Conservation (phyloP, 23 tunicate genomes). For the Diplosoma virens region DNA sequence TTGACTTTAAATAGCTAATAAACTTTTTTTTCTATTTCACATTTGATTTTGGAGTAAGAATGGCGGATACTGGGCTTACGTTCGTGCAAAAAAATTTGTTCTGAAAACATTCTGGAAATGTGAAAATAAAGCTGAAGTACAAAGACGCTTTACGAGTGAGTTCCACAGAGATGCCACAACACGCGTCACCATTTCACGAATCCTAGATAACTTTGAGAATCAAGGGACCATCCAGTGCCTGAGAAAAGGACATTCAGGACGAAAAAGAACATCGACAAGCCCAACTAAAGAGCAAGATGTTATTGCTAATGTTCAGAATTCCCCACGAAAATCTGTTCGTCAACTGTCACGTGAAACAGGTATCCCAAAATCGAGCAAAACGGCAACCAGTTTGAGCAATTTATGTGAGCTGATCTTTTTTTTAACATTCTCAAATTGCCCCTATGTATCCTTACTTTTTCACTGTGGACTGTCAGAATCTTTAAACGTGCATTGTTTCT, state of each 20-base stretch:
- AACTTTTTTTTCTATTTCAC: background rate
- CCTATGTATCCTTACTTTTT: too few relatives aligned
- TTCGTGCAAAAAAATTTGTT: background rate
- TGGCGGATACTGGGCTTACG: background rate
- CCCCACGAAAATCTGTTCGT: background rate
- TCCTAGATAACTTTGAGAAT: background rate
- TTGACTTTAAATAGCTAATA: background rate
- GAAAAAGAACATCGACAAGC: slow-evolving; percentile 3
- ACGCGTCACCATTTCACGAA: slow-evolving; percentile 3
- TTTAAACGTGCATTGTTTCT: too few relatives aligned
- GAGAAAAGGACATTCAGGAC: background rate
- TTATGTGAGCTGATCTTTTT: too few relatives aligned
- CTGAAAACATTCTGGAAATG: background rate
- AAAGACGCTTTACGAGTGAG: slow-evolving; percentile 3
- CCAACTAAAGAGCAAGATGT: slow-evolving; percentile 3
- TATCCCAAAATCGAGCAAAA: background rate
- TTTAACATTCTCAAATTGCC: too few relatives aligned
- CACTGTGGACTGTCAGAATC: too few relatives aligned
- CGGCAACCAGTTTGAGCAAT: too few relatives aligned
- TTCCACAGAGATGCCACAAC: background rate
- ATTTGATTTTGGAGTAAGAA: background rate
- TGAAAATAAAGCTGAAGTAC: slow-evolving; percentile 4
- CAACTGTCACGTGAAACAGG: slow-evolving; percentile 10
- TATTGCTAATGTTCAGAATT: slow-evolving; percentile 4
- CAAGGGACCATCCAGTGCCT: slow-evolving; percentile 1